Conservation (phyloP, 2,113 vertebrate species). For the Pipa parva region DNA sequence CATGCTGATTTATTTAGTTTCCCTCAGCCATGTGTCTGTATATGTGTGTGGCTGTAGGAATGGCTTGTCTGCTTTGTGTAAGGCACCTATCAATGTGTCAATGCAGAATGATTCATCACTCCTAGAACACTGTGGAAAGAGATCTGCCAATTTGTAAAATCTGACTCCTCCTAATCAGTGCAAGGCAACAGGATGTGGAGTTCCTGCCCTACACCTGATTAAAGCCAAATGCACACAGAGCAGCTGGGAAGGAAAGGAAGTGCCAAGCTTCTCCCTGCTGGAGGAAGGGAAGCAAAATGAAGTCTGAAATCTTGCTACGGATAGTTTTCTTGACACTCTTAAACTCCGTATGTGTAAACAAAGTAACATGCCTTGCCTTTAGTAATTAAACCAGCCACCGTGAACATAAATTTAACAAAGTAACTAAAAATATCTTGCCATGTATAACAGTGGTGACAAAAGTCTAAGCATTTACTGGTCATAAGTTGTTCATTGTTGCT, state of each 20-base stretch:
- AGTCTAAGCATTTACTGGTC: not conserved
- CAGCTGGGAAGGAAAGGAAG: constrained; percentile 68
- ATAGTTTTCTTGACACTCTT: not conserved
- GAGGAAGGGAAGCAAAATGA: constrained; percentile 61
- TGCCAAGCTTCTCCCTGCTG: constrained; percentile 62
- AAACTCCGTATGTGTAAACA: not conserved
- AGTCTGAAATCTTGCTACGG: constrained; percentile 13
- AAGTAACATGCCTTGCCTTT: not conserved
- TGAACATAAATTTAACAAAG: not conserved
- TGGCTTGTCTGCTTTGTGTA: constrained; percentile 52
- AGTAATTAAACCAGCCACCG: not conserved
- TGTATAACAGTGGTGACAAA: not conserved
- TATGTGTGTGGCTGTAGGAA: not conserved
- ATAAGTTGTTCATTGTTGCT: not conserved
- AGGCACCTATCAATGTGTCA: constrained; percentile 67
- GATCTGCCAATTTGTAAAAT: constrained; percentile 81
- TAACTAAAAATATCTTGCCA: not conserved
- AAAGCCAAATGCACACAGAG: constrained; percentile 77
- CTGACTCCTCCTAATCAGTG: constrained; percentile 88
- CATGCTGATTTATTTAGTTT: too few species aligned
- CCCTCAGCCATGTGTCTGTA: too few species aligned
- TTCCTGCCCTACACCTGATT: constrained; percentile 89
- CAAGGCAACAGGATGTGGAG: constrained; percentile 81
- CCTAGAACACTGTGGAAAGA: constrained; percentile 67
- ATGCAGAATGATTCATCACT: constrained; percentile 81